Percentiles rank a stretch among this genome's conserved stretches.
phyloP scores from a whole-genome alignment of 2,113 vertebrate species.

The Phoxinus phoxinus region DNA sequence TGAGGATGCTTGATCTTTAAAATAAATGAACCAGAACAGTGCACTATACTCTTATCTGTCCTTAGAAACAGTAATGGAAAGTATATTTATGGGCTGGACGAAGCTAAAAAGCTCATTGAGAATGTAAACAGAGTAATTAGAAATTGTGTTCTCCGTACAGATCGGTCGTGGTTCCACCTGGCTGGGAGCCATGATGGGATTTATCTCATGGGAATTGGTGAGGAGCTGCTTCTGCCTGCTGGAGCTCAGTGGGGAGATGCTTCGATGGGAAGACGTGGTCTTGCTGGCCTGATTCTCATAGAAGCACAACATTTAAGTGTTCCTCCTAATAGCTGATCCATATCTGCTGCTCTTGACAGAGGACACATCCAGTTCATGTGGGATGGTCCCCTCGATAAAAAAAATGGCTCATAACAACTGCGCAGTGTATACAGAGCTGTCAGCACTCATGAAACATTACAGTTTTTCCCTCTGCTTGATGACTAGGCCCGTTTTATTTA shows the following conservation, averaged over 20 bases:
- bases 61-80: conserved; percentile 14
- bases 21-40: neutral
- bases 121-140: conserved; percentile 51
- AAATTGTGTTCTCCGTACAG: conserved; percentile 28
- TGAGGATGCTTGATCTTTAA: neutral
- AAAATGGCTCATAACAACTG: neutral
- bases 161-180: conserved; percentile 44
- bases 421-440: neutral
- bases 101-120: conserved; percentile 37
- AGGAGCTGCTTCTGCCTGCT: conserved; percentile 24
- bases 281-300: conserved; percentile 47
- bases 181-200: conserved; percentile 35
- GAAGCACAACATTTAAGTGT: conserved; percentile 8
- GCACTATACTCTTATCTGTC: neutral
- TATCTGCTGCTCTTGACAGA: conserved; percentile 23
- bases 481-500: neutral
- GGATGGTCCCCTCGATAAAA: neutral
- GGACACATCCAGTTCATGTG: neutral
- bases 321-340: conserved; percentile 2
- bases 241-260: conserved; percentile 33
- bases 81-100: conserved; percentile 32
- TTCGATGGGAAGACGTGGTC: conserved; percentile 38
- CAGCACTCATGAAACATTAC: neutral
- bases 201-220: conserved; percentile 45
- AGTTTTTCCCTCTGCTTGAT: neutral